phyloP scores from a whole-genome alignment of 35 echinoderm and acorn worm species.

The Ophiothrix spiculata region DNA sequence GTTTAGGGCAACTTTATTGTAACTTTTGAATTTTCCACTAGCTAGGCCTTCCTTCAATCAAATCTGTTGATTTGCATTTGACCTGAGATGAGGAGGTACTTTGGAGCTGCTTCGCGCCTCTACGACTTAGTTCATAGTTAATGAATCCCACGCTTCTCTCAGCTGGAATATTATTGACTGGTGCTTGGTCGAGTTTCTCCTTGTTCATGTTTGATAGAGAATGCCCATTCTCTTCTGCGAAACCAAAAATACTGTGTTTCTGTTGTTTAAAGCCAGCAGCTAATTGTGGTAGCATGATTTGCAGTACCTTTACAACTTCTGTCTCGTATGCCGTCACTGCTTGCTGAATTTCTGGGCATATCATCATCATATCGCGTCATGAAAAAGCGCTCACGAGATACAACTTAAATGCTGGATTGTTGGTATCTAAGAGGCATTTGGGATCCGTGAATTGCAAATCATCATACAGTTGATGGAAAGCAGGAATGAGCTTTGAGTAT shows the following conservation, averaged over 20 bases:
- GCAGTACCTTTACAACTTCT: neutral
- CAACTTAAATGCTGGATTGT: constrained; percentile 7
- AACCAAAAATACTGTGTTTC: neutral
- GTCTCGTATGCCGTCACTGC: constrained; percentile 3
- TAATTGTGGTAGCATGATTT: neutral
- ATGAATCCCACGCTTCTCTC: constrained; percentile 20
- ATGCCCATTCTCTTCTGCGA: neutral
- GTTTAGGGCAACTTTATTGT: neutral
- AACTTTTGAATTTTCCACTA: neutral
- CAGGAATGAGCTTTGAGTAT: constrained; percentile 8
- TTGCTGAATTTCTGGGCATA: constrained; percentile 3
- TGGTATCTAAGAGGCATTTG: neutral
- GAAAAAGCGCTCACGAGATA: constrained; percentile 7
- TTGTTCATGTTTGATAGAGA: constrained; percentile 9
- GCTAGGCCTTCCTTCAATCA: constrained; percentile 8
- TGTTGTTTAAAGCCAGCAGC: neutral
- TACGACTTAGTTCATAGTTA: constrained; percentile 22
- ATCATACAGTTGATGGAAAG: constrained; percentile 7
- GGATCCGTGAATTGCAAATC: neutral
- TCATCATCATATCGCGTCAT: constrained; percentile 7
- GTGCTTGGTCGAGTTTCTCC: neutral
- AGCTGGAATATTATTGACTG: neutral
- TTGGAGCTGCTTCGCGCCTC: constrained; percentile 24
- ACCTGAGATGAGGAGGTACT: neutral
- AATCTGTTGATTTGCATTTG: constrained; percentile 20